Evolutionary conservation across 2,113 vertebrate genomes (phyloP), one percentile per base, ranked within the genome.

Genomic region (Poeciliopsis turrubarensis): DNA sequence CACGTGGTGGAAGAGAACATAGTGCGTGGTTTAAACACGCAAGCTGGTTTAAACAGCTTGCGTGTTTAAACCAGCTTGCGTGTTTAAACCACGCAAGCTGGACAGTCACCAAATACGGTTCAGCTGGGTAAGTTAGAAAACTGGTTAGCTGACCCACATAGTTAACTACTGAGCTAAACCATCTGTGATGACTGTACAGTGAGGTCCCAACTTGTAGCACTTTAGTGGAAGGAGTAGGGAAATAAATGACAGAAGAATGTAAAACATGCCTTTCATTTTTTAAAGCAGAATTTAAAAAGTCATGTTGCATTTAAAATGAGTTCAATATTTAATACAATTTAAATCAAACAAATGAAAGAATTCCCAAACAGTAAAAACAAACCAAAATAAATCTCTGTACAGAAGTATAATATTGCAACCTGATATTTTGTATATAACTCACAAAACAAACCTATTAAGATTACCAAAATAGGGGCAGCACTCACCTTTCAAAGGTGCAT

Each of bases 341-440:
- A 90, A 93, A 93, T 92, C 70, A 92, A 91, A 92, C 84, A 83
- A 92, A 94, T 81, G 72, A 87, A 92, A 89, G 78, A 64, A 86
- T 72, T 91, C 90, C 87, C 77, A 80, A 90, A 91, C 87, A 91
- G 80, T 89, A 79, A 89, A 90, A 92, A 89, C 85, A 87, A 92
- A 90, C 60, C 44, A 87, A 81, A 92, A 90, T 13, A 87, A 81
- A 87, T 92, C 62, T 91, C 86, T 92, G 90, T 94, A 94, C 92
- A 94, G 81, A 91, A 94, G 82, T 90, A 90, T 93, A 91, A 94
- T 94, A 94, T 95, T 95, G 94, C 91, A 94, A 94, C 94, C 93
- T 94, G 94, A 94, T 94, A 94, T 93, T 94, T 91, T 94, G 93
- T 92, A 95, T 94, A 94, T 91, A 91, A 92, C 89, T 93, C 80